Base-by-base conservation (phyloP, 2,888 invertebrate species). In the Ophioninae sp. region DNA sequence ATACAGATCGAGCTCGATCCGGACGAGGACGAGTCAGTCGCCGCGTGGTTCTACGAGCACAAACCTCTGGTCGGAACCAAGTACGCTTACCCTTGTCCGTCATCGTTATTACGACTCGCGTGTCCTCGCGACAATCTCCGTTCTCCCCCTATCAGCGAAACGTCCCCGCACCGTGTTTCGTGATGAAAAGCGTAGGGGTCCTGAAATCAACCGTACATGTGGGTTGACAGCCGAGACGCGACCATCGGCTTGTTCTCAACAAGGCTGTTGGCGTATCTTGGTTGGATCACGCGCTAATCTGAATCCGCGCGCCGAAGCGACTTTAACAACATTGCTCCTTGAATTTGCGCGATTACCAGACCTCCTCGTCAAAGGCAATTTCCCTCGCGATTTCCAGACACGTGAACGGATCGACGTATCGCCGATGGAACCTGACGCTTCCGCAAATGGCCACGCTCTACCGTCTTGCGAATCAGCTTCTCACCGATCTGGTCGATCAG, bases 21-120 rank as follows among this genome's bases (percentile, higher is more conserved):
- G 0, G 99, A 99, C 81, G 99, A 99, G 94, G 98, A 98, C 93
- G 95, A 95, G 17, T 96, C 97, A 7, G 97, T 99, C 0, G 95
- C 95, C n/a, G 96, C 97, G 78, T 99, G 99, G 99, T 98, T 99
- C 92, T 99, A 99, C 91, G 99, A 99, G 90, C 98, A 99, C 93
- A 98, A 99, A 91, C 99, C 99, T 5, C 94, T 99, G 39, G 95
- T 98, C 73, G 99, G 98, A 78, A 97, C 98, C 0, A 97, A 96
- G 95, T 97, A 94, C 93, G 94, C 91, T 68, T 6, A 61, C 69
- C 37, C n/a, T 79, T 30, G 17, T 67, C 59, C 10, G 56, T 57
- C 5, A 20, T 50, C 6, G 17, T 75, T 57, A 56, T 41, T 44
- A 23, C 7, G 17, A 21, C 21, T 23, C 3, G 21, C 2, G 17